Base-by-base conservation (phyloP, 2,888 invertebrate genomes). In the Nomada hirtipes region DNA sequence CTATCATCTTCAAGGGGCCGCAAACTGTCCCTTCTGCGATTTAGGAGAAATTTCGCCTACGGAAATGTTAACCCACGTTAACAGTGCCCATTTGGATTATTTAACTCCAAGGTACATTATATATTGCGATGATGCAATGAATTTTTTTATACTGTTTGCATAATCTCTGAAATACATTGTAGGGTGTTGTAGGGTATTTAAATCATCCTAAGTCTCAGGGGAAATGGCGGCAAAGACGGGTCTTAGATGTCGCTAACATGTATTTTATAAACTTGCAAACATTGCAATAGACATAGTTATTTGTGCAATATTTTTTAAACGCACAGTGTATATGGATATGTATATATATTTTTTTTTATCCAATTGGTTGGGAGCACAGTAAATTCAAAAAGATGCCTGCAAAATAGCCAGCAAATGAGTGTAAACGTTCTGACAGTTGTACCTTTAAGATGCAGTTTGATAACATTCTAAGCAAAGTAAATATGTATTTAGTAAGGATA, bases 21-120 rank as follows among this genome's bases (percentile, higher is more conserved):
- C 96, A 13, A 96, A 96, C 68, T 98, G 98, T 91, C 98, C 98
- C 0, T 97, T 98, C 92, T 98, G 98, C 93, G 97, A 97, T 92
- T 95, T 97, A 84, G 95, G 96, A 20, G 96, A 96, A 82, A 96
- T 96, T 61, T 96, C 96, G 15, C 96, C 97, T 26, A 96, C 96
- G 7, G 97, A 97, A 90, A 95, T 98, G 89, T 94, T 97, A 83
- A 94, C 96, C 2, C 98, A 98, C 92, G 97, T 98, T 1, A 97
- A 97, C 93, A 96, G 96, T 87, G 97, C 96, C n/a, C 98, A 98
- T 94, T 95, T 97, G 85, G 97, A 97, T 92, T 97, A 97, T 91
- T 94, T 97, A 68, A 97, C 97, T 61, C 97, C 93, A n/a, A 93
- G 93, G 93, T 93, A 85, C 44, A 26, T 23, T 36, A 57, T 29